phyloP scores from a whole-genome alignment of 2,888 invertebrate species.

The Dryomyza anilis region DNA sequence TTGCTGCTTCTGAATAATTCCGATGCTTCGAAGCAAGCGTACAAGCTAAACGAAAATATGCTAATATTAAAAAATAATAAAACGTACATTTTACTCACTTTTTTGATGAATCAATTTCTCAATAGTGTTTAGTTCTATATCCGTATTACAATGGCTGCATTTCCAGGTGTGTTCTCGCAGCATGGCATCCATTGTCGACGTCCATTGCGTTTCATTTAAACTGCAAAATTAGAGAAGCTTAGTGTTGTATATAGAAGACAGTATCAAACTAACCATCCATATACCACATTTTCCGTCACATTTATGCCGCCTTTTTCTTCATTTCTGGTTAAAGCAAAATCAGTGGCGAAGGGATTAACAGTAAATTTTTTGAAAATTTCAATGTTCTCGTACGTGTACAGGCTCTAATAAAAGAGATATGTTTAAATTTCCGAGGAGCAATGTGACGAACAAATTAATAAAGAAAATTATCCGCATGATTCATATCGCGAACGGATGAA shows the following conservation, averaged over 20 bases:
- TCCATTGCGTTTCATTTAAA: conserved; percentile 73
- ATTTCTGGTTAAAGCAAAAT: conserved; percentile 68
- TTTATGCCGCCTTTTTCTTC: conserved; percentile 80
- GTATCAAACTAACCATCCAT: conserved; percentile 67
- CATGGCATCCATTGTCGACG: conserved; percentile 67
- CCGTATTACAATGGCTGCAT: conserved; percentile 71
- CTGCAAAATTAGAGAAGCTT: conserved; percentile 54
- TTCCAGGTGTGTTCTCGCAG: conserved; percentile 71
- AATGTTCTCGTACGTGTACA: conserved; percentile 49
- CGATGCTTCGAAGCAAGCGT: no score
- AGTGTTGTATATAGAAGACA: not conserved
- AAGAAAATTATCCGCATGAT: no score
- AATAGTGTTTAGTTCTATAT: conserved; percentile 69
- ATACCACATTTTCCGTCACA: conserved; percentile 82
- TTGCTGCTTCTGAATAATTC: not conserved
- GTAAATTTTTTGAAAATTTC: conserved; percentile 53
- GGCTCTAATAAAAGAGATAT: conserved; percentile 55
- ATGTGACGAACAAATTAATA: no score
- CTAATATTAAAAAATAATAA: conserved; percentile 3
- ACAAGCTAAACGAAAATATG: not conserved
- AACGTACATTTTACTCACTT: conserved; percentile 32
- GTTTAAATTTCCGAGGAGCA: no score
- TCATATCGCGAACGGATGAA: no score
- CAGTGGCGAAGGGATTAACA: conserved; percentile 75
- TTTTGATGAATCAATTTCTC: conserved; percentile 76